Conservation (phyloP, 1,140 invertebrate species). For the Pachypeltis micranthus region DNA sequence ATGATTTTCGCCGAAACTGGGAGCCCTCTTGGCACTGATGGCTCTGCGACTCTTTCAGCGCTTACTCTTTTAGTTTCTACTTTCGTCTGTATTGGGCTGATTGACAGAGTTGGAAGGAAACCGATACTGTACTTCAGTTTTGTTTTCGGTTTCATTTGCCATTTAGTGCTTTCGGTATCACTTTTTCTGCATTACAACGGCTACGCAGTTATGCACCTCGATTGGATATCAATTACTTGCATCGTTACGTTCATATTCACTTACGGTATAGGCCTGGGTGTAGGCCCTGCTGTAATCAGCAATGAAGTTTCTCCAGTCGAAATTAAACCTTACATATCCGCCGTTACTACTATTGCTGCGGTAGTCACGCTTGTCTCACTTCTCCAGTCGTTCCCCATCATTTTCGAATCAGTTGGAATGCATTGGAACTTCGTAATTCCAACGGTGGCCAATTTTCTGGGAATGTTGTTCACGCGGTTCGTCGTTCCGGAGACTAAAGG, state of each 20-base stretch:
- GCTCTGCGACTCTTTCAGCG: neutral
- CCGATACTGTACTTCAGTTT: neutral
- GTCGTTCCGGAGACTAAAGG: slow-evolving; percentile 11
- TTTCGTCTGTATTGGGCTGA: neutral
- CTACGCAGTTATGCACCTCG: neutral
- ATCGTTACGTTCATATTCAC: neutral
- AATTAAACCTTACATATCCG: neutral
- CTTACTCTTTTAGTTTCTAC: neutral
- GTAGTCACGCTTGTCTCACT: neutral
- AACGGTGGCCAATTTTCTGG: neutral
- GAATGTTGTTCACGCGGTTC: neutral
- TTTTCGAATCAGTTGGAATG: neutral
- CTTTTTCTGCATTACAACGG: too few species aligned
- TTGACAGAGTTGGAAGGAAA: neutral
- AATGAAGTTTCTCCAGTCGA: neutral
- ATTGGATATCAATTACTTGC: neutral
- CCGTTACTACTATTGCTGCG: neutral
- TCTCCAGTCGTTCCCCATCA: neutral
- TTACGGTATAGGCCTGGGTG: neutral
- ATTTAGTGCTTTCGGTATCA: too few species aligned
- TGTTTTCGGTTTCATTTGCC: too few species aligned
- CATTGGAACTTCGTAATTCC: neutral
- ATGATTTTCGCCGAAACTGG: neutral
- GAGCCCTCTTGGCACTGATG: neutral
- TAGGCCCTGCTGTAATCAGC: neutral